These are phyloP conservation scores for Acanthisitta chloris DNA, from an alignment of 2,113 vertebrate genomes.

Conservation along the genomic window DNA sequence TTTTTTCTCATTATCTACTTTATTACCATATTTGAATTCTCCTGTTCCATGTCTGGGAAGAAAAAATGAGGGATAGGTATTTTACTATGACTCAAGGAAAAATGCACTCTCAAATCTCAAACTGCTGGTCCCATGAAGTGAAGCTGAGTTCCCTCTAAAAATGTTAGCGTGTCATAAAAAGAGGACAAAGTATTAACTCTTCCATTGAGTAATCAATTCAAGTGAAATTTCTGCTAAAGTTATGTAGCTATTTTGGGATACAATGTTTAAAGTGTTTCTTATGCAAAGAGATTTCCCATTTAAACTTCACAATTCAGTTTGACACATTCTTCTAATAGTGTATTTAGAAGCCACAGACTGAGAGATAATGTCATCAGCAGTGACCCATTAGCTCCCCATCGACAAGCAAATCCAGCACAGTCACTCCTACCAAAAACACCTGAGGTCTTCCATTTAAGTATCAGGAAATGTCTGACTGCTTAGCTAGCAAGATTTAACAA, in stretches of 20 bases:
- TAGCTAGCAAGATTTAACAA: conserved; percentile 46
- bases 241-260: background rate
- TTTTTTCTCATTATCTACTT: conserved; percentile 67
- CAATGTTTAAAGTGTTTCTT: conserved; percentile 11
- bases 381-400: background rate
- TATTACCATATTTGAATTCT: conserved; percentile 64
- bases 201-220: conserved; percentile 51
- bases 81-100: background rate
- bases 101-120: background rate
- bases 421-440: background rate
- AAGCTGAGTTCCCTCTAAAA: background rate
- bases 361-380: background rate
- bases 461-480: conserved; percentile 8
- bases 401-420: background rate
- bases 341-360: background rate
- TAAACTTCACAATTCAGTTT: background rate
- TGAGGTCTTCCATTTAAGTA: background rate
- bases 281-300: background rate
- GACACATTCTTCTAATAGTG: background rate
- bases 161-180: background rate
- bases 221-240: conserved; percentile 18
- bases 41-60: background rate
- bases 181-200: background rate
- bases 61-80: background rate
- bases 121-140: background rate